Base-by-base conservation (phyloP, 2,888 invertebrate species). In the Ctenicera cuprea region DNA sequence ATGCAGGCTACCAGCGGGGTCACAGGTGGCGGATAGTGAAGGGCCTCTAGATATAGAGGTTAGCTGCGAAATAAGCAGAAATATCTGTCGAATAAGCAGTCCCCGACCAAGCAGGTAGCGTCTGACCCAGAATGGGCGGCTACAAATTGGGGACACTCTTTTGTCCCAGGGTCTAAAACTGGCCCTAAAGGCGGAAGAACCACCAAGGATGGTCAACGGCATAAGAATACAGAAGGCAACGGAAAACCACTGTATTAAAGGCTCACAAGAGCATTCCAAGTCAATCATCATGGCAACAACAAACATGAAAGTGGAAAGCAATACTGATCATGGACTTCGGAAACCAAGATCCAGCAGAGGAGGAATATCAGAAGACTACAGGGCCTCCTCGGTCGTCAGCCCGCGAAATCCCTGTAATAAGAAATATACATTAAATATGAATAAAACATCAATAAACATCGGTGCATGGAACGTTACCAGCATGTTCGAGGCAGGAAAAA, bases 401-500 rank as follows among this genome's bases (percentile, higher is more conserved):
- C n/a, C n/a, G n/a, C n/a, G n/a, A n/a, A n/a, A n/a, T n/a, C n/a
- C n/a, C n/a, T n/a, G 20, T 9, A 48, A 48, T 9, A 16, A 48
- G 48, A 48, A 16, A 48, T 16, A 4, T 16, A 14, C 16, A 1
- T 9, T 9, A 9, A 48, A 3, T 48, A 48, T 41, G 2, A 48
- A 20, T 18, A 9, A 16, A 9, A n/a, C n/a, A n/a, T n/a, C n/a
- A 9, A 48, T 66, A n/a, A 48, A 38, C 14, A 76, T 76, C 33
- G 67, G 37, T 12, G 66, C 76, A 30, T 76, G 70, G 71, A 71
- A 76, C 57, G 71, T 76, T 22, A 33, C 61, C 37, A 71, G 50
- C 33, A 54, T 76, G 33, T 72, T 26, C 33, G 37, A 64, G 20
- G 65, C 63, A 5, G 76, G 74, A 20, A 76, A 72, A 62, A 37